Evolutionary conservation across 1,140 invertebrate species (phyloP), one percentile per base, ranked within the genome.

Genomic region (Drosophila bocqueti): DNA sequence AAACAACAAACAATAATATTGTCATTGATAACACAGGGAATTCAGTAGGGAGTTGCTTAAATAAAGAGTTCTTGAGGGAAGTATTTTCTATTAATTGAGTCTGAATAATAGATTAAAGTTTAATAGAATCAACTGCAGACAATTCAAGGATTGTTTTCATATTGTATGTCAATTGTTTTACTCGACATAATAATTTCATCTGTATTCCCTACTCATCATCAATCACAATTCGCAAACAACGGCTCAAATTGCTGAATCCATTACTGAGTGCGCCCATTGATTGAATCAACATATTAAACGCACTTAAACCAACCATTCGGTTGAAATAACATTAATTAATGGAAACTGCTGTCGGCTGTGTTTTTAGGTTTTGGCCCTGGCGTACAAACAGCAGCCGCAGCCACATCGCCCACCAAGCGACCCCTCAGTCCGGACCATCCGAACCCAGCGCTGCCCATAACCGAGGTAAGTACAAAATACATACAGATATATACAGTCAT

Each of bases 371-470:
- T 95, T 81, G 94, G 94, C 46, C 78, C 93, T 15, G 93, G 89
- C 29, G 93, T 94, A 40, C 93, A 83, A 68, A 91, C 73, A 76
- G 90, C 76, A 62, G 94, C 93, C 34, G 93, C 93, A 49, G 93
- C 93, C 65, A 75, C 92, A 64, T 94, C 94, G 18, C 94, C 94
- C 60, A 93, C 93, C 58, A 93, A 94, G 73, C 89, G 94, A 69
- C 94, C 94, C 26, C 82, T 94, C 36, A 95, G 94, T 47, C 95
- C 95, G 11, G 95, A 95, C 80, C 94, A 94, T 79, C 93, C 94
- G 5, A 95, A 95, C 93, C 94, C 95, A 45, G 94, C 95, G 9
- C 93, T 94, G 82, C 94, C 95, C 60, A 95, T 95, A 62, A 95
- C 94, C n/a, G 95, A 95, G 91, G 94, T 94, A 91, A 91, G 65